Conservation (phyloP, 2,113 vertebrate genomes). For the Ceyx melanurus region DNA sequence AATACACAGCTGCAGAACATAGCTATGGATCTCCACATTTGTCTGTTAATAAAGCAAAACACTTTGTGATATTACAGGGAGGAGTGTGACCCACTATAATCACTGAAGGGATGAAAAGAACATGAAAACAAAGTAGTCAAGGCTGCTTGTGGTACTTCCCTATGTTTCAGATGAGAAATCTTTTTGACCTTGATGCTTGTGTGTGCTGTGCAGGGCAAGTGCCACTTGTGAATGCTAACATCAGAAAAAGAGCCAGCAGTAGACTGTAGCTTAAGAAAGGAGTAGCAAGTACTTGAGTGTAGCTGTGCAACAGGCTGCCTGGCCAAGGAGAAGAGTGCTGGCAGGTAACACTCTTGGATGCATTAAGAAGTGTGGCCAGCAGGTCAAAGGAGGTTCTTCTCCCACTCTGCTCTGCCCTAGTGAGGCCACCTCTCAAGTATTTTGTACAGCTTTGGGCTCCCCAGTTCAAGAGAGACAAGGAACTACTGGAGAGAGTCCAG, state of each 20-base stretch:
- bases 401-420: too few species aligned
- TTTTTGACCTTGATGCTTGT: not conserved
- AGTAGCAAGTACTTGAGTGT: not conserved
- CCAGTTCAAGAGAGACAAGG: too few species aligned
- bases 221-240: not conserved
- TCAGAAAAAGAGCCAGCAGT: not conserved
- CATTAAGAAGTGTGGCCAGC: too few species aligned
- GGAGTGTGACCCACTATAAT: not conserved
- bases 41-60: not conserved
- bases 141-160: not conserved
- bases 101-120: not conserved
- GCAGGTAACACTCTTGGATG: not conserved
- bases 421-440: too few species aligned
- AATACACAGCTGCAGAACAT: not conserved
- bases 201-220: not conserved
- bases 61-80: not conserved
- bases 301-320: not conserved
- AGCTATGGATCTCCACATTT: not conserved
- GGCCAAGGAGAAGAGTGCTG: not conserved
- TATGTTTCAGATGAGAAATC: not conserved
- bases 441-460: too few species aligned
- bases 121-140: not conserved
- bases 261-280: not conserved
- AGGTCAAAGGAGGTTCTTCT: too few species aligned
- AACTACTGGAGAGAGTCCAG: too few species aligned